These are phyloP conservation scores for Petroica traversi DNA, from an alignment of 2,113 vertebrate genomes.

Conservation along the genomic window DNA sequence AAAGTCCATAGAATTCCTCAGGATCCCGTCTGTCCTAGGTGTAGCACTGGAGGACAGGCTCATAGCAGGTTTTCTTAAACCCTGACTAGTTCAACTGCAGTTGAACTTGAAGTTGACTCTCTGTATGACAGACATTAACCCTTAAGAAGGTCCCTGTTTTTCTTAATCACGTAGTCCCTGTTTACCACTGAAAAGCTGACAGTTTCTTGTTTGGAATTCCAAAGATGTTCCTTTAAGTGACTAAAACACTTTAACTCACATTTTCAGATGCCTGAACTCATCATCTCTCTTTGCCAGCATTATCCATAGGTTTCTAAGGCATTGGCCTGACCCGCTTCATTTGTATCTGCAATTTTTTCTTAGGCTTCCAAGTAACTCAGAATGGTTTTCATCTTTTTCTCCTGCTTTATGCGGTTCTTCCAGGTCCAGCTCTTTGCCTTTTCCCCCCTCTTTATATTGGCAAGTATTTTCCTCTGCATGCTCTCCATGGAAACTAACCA, in stretches of 20 bases:
- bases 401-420: background rate
- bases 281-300: background rate
- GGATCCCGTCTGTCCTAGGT: background rate
- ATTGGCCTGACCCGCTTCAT: background rate
- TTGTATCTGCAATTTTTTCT: background rate
- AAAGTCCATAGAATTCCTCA: background rate
- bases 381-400: background rate
- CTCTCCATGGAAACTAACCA: background rate
- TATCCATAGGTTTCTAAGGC: background rate
- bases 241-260: background rate
- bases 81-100: background rate
- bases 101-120: constrained; percentile 34
- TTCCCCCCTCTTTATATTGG: background rate
- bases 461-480: background rate
- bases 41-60: background rate
- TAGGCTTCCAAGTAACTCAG: background rate
- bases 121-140: background rate
- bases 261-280: background rate
- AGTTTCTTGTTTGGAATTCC: background rate
- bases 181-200: background rate
- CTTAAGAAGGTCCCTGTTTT: background rate
- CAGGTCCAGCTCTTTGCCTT: background rate
- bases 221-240: background rate
- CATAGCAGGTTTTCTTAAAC: background rate
- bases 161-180: background rate